Conservation (phyloP, 2,113 vertebrate species). For the Sinocyclocheilus rhinocerous region DNA sequence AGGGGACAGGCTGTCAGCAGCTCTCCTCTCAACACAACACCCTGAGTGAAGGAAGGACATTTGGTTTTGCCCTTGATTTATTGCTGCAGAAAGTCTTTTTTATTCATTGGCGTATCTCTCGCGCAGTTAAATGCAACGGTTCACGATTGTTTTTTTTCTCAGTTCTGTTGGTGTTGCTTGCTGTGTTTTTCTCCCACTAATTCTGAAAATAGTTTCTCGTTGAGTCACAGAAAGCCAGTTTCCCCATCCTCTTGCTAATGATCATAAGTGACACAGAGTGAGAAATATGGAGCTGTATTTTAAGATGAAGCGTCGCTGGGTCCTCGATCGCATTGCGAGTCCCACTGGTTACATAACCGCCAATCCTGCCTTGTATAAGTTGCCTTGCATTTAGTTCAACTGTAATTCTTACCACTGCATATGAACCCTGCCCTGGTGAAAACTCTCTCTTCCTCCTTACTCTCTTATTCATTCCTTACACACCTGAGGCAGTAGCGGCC, state of each 20-base stretch:
- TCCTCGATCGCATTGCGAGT: slow-evolving; percentile 2
- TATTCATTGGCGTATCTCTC: background rate
- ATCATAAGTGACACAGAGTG: slow-evolving; percentile 20
- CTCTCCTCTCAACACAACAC: slow-evolving; percentile 9
- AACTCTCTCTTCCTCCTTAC: background rate
- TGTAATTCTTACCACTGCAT: slow-evolving; percentile 7
- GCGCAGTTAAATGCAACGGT: background rate
- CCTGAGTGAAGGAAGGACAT: background rate
- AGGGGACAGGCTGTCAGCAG: slow-evolving; percentile 11
- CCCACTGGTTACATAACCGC: slow-evolving; percentile 23
- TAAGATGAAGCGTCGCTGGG: background rate
- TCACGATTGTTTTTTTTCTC: background rate
- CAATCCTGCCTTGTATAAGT: slow-evolving; percentile 15
- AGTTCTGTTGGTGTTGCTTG: background rate
- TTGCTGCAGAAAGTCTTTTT: slow-evolving; percentile 20
- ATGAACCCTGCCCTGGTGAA: slow-evolving; percentile 21
- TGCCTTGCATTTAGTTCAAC: slow-evolving; percentile 28
- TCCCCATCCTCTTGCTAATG: slow-evolving; percentile 18
- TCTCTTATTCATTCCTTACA: background rate
- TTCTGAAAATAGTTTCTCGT: background rate
- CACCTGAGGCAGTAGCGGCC: slow-evolving; percentile 6
- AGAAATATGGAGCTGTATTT: slow-evolving; percentile 17
- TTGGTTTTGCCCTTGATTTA: slow-evolving; percentile 30
- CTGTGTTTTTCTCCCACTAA: slow-evolving; percentile 17
- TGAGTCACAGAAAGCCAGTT: slow-evolving; percentile 20